Evolutionary conservation across 1,140 invertebrate genomes (phyloP), one percentile per base, ranked within the genome.

Genomic region (Hylaeus volcanicus): DNA sequence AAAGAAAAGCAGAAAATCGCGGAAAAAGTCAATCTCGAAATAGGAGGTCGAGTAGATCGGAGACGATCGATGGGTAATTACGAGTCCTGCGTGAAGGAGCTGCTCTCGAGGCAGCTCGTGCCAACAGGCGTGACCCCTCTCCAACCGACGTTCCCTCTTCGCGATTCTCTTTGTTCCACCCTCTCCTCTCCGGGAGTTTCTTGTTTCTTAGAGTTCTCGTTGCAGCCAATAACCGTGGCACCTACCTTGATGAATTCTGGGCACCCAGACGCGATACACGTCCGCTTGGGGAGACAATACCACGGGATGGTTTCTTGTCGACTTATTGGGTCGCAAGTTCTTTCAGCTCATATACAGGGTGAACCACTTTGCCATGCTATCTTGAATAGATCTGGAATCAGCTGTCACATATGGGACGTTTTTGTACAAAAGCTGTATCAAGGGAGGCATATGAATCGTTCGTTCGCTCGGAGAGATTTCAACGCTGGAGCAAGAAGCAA

Each of bases 81-180:
- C 82, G 87, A 90, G 89, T 90, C 87, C 88, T 92, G 90, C 91
- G 91, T 90, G 90, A 91, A 91, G 89, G 82, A 91, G 88, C 89
- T 88, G 88, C 85, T 88, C 88, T 88, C 81, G 84, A 86, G 71
- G 82, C 79, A 92, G 91, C 92, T 91, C 92, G 92, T 92, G 91
- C 91, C 90, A 90, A 92, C 91, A 92, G 88, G 89, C 91, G 90
- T 92, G 88, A 91, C 92, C 88, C 86, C 71, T 56, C 72, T 85
- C 72, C 85, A 58, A 68, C 72, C 26, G 51, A 65, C 68, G 61
- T 83, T 79, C 72, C 74, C 64, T 86, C 72, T 76, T 85, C 82
- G 53, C 69, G 84, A 84, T 79, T 77, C 77, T 88, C 85, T 83
- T 86, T 79, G 61, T 81, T 84, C 79, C 87, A 53, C 55, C 81